A percentile compares a stretch with the other conserved stretches of the same genome.
Evolutionary conservation across 2,888 invertebrate species (phyloP).

Genomic region (Polyommatus icarus): DNA sequence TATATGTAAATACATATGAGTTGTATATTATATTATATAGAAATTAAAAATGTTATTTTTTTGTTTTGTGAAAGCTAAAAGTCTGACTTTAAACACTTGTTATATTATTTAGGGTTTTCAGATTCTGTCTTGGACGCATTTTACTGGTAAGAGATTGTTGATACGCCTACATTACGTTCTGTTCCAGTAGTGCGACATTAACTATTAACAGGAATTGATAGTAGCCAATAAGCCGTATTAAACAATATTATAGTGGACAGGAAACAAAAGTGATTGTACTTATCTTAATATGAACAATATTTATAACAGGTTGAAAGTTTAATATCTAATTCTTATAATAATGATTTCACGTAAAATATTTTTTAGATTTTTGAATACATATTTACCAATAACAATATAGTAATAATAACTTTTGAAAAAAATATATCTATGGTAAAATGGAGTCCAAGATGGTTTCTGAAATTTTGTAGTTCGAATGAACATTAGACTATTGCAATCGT

Average conservation of each 20-base stretch:
- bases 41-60: slow-evolving; percentile 75
- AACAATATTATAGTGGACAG: background rate
- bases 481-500: slow-evolving; percentile 61
- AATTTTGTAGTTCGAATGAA: slow-evolving; percentile 64
- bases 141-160: background rate
- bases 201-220: slow-evolving; percentile 1
- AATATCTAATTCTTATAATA: background rate
- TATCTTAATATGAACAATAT: background rate
- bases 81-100: slow-evolving; percentile 79
- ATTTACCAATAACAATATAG: background rate
- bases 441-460: slow-evolving; percentile 54
- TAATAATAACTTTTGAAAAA: background rate
- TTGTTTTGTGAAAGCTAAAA: slow-evolving; percentile 74
- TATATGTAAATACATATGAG: slow-evolving; percentile 78
- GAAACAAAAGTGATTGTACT: background rate
- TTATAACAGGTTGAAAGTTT: background rate
- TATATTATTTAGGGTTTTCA: slow-evolving; percentile 68
- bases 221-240: background rate
- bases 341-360: background rate
- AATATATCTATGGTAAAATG: slow-evolving; percentile 34
- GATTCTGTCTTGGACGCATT: slow-evolving; percentile 46
- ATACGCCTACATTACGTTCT: background rate
- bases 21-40: slow-evolving; percentile 68
- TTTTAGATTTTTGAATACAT: background rate
- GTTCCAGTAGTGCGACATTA: background rate